A percentile compares a stretch with the other conserved stretches of the same genome.
These are phyloP conservation scores for Trogon surrucura DNA, from an alignment of 2,113 vertebrate genomes.

Conservation along the genomic window DNA sequence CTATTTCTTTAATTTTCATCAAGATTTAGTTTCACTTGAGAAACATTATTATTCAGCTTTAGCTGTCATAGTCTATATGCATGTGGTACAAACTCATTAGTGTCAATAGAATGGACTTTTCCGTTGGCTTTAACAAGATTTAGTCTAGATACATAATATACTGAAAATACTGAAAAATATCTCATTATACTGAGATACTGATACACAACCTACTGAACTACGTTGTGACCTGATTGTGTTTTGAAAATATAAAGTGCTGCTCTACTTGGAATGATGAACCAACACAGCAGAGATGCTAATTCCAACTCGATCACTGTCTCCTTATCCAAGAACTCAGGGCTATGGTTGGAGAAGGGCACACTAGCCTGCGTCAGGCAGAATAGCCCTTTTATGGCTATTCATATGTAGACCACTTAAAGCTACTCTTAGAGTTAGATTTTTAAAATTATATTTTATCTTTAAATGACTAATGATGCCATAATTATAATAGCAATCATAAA, in stretches of 20 bases:
- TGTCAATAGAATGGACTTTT: background rate
- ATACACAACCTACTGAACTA: background rate
- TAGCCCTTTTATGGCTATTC: background rate
- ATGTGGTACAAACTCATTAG: background rate
- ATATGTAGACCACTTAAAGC: background rate
- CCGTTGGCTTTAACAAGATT: background rate
- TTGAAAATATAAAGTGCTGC: background rate
- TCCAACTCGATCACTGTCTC: background rate
- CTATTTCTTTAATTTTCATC: background rate
- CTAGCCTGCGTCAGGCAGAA: background rate
- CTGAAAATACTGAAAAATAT: background rate
- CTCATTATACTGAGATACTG: background rate
- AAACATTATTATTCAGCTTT: background rate
- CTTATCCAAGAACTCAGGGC: background rate
- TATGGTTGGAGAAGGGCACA: fast-evolving
- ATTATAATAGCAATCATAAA: background rate
- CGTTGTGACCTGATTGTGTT: background rate
- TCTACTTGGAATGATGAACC: background rate
- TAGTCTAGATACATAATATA: background rate
- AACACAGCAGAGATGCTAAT: background rate
- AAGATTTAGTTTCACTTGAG: background rate
- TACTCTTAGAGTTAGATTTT: background rate
- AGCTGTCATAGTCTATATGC: background rate
- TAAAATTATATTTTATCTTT: conserved; percentile 19
- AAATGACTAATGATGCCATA: background rate